Evolutionary conservation across 2,888 invertebrate genomes (phyloP).

Genomic region (Crepidodera aurea): DNA sequence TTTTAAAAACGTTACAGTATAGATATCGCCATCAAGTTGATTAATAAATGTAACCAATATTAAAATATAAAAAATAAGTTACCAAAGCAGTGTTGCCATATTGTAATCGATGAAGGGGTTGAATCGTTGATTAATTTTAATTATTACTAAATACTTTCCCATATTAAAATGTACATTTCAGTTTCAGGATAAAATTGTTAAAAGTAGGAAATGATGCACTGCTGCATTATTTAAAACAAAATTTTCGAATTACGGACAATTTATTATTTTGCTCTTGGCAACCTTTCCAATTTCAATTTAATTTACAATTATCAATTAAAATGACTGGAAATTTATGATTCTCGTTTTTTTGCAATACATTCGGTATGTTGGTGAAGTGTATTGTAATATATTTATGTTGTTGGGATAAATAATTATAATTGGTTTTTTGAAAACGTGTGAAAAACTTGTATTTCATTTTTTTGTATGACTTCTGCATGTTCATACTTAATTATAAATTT

Average conservation of each 20-base stretch:
- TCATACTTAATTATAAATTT: too few species aligned
- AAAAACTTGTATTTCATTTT: too few species aligned
- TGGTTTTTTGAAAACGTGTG: too few species aligned
- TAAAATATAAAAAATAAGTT: too few species aligned
- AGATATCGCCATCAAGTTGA: too few species aligned
- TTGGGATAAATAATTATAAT: too few species aligned
- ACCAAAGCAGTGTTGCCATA: too few species aligned
- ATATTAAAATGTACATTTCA: background rate
- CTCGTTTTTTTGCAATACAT: background rate
- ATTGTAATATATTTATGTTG: background rate
- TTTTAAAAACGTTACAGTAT: too few species aligned
- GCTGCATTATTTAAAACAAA: slow-evolving; percentile 12
- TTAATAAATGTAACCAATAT: too few species aligned
- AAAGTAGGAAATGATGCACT: slow-evolving; percentile 4
- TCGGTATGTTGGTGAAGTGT: background rate
- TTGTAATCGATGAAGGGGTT: too few species aligned
- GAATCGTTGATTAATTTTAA: too few species aligned
- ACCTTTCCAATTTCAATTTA: slow-evolving; percentile 8
- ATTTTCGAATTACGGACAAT: background rate
- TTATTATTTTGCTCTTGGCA: slow-evolving; percentile 15
- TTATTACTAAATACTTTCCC: background rate
- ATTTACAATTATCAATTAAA: slow-evolving; percentile 13
- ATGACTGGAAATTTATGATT: background rate
- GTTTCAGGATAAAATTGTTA: background rate
- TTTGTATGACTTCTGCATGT: too few species aligned